Evolutionary conservation across 2,888 invertebrate genomes (phyloP).

Genomic region (Anthrax anthrax): DNA sequence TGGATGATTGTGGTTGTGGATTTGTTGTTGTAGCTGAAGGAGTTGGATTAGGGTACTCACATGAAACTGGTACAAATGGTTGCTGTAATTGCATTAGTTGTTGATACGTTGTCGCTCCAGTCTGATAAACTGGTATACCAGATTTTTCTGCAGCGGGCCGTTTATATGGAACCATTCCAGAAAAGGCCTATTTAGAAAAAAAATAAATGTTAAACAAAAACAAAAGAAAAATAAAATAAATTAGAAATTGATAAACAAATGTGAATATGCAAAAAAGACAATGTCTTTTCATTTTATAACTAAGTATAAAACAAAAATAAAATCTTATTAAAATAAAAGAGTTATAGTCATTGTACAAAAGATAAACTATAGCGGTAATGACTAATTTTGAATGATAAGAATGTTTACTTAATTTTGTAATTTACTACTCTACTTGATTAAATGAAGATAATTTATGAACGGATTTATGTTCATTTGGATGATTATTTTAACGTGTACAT

Average conservation of each 20-base stretch:
- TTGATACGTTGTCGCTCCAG: constrained; percentile 81
- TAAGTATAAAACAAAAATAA: no score
- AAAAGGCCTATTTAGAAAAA: constrained; percentile 58
- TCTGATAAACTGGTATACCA: constrained; percentile 91
- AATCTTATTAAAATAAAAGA: no score
- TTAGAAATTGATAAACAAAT: background rate
- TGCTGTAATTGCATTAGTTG: constrained; percentile 86
- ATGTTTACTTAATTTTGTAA: no score
- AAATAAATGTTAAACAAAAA: constrained; percentile 13
- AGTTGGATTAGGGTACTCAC: constrained; percentile 61
- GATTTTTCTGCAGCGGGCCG: constrained; percentile 93
- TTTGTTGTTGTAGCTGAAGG: constrained; percentile 24
- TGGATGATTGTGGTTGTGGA: constrained; percentile 21
- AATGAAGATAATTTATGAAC: no score
- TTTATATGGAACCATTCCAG: constrained; percentile 91
- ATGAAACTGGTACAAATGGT: constrained; percentile 97
- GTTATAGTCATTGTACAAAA: no score
- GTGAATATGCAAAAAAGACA: no score
- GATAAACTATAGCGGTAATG: no score
- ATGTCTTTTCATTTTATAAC: no score
- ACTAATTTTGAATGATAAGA: no score
- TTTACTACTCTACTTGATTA: no score
- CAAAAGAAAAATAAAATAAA: constrained; percentile 14
- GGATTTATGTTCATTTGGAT: no score
- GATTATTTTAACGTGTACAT: no score